Evolutionary conservation across 2,888 invertebrate genomes (phyloP), one percentile per base, ranked within the genome.

Genomic region (Operophtera brumata): DNA sequence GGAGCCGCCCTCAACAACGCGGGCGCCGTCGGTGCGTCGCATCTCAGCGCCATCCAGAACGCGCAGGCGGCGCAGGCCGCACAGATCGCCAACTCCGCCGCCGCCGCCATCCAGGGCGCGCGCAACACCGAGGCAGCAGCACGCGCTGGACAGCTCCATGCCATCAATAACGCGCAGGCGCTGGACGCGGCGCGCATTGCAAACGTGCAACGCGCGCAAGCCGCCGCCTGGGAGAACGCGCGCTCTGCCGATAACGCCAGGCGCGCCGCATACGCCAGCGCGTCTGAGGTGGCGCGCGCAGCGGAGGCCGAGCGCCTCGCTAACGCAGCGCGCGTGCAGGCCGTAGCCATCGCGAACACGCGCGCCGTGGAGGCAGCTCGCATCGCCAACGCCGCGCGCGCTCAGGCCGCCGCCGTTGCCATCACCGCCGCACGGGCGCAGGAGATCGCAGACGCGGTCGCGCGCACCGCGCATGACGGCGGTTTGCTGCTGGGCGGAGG

Each of bases 1-100:
- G 79, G 80, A 3, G 71, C 71, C 11, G 85, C 84, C 0, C 77
- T 89, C 36, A 88, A 86, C 70, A 84, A 78, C 58, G 88, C 87
- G 5, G 89, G 79, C 2, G 81, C 86, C 5, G 87, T 75, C 1
- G 87, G 88, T 8, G 87, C 87, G 20, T 85, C 89, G 35, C 89
- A 87, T 47, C 82, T 89, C 42, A 86, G 84, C 53, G 87, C 88
- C 35, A 87, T 88, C 57, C 88, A 89, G 57, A 88, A 88, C 68
- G 88, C 89, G 1, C 89, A 88, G 54, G 89, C 89, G 10, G 86
- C 79, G 9, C 87, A 86, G 11, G 89, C 82, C 1, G 75, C 87
- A 2, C 82, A 86, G 57, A 86, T 89, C 62, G 86, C 80, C 20
- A 84, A 88, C 69, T 76, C 87, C 0, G 89, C 89, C 40, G 85